Evolutionary conservation across 2,797 vertebrate species (phyloP).

Genomic region (Eulemur mongoz): DNA sequence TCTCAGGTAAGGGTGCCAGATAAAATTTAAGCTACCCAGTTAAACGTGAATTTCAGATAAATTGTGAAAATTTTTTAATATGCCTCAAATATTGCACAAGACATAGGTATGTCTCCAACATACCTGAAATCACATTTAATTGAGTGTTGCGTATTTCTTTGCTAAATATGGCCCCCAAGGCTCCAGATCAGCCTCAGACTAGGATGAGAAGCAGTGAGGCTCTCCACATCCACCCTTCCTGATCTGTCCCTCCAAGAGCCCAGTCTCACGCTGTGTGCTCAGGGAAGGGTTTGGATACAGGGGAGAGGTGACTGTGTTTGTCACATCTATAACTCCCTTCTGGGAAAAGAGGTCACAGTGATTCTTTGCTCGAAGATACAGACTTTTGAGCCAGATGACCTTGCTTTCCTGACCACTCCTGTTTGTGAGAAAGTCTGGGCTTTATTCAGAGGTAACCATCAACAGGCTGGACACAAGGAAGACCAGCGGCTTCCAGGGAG

Average conservation of each 20-base stretch:
- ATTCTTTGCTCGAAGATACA: background rate
- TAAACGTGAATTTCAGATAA: slow-evolving; percentile 26
- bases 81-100: background rate
- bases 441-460: background rate
- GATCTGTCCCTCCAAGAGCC: background rate
- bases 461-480: background rate
- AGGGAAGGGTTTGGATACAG: background rate
- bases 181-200: background rate
- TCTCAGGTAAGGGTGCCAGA: background rate
- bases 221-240: background rate
- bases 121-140: background rate
- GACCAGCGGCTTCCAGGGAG: background rate
- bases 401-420: background rate
- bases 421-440: background rate
- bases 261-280: background rate
- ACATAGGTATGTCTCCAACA: background rate
- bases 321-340: background rate
- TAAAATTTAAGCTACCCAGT: background rate
- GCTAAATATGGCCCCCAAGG: background rate
- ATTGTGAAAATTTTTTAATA: background rate
- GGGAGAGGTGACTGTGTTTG: background rate
- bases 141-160: background rate
- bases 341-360: background rate
- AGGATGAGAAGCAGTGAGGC: background rate
- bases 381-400: background rate